Base-by-base conservation (phyloP, 37 sponge, comb jelly and placozoan species). In the Ephydatia muelleri region DNA sequence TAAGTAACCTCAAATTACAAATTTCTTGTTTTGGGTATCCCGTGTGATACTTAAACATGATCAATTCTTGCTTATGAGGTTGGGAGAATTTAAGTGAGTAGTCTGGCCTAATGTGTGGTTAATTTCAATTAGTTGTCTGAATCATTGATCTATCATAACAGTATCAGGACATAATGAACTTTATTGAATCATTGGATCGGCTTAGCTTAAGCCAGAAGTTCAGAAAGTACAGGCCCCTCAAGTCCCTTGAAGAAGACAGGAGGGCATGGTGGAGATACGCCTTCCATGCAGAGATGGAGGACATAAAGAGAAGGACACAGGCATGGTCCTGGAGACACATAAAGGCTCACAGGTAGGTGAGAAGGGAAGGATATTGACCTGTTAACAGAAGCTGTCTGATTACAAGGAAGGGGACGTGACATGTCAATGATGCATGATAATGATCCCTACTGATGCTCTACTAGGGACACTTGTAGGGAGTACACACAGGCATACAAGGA, bases 311-410 rank as follows among this genome's bases (percentile, higher is more conserved):
- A 49, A 89, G 67, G 66, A 57, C 72, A 25, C 28, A 75, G 49
- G 81, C 77, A 81, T 90, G 91, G 91, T 93, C 94, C 5, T 93
- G 94, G 94, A 75, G 19, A 64, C 94, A 90, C 84, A 93, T 93
- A 57, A 89, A 93, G 64, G 67, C 83, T 40, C 91, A 89, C 84
- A 93, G 94, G 94, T 93, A 36, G 6, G 79, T 14, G 1, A 13
- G 12, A 57, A 57, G 57, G 57, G 57, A 6, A 43, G 43, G 43
- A n/a, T n/a, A n/a, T n/a, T n/a, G n/a, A n/a, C n/a, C n/a, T n/a
- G n/a, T n/a, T n/a, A n/a, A n/a, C n/a, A n/a, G n/a, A n/a, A 6
- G 43, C 6, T 43, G 43, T 43, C 6, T 43, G 43, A 43, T 43
- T 6, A 43, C 43, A 43, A 43, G 43, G 43, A 43, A n/a, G n/a